A percentile compares a stretch with the other conserved stretches of the same genome.
These are phyloP conservation scores for Staurois parvus DNA, from an alignment of 2,797 vertebrate species.

Conservation along the genomic window DNA sequence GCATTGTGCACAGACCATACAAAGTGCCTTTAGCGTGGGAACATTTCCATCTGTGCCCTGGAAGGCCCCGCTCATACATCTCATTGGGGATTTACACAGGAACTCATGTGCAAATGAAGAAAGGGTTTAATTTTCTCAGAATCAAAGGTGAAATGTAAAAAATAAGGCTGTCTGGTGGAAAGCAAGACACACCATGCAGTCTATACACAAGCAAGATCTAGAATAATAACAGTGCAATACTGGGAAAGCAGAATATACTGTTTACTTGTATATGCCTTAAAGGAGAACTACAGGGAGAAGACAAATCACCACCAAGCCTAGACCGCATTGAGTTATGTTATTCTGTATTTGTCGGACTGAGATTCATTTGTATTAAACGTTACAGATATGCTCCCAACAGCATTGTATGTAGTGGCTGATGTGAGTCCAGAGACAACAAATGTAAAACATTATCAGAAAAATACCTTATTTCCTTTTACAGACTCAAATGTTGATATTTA, in stretches of 20 bases:
- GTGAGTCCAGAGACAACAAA: too few species aligned
- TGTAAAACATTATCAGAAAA: too few species aligned
- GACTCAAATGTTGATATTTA: too few species aligned
- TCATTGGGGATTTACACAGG: slow-evolving; percentile 61
- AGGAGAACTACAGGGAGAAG: neutral
- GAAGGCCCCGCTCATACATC: slow-evolving; percentile 36
- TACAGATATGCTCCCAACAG: too few species aligned
- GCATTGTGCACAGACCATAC: slow-evolving; percentile 15
- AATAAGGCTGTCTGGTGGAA: slow-evolving; percentile 45
- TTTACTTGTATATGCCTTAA: neutral
- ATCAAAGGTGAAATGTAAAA: slow-evolving; percentile 60
- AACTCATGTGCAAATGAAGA: slow-evolving; percentile 57
- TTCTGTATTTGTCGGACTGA: neutral
- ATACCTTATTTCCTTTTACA: too few species aligned
- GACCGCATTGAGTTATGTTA: neutral
- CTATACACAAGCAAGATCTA: slow-evolving; percentile 26
- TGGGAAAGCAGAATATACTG: neutral
- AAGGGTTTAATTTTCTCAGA: slow-evolving; percentile 58
- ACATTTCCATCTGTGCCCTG: slow-evolving; percentile 57
- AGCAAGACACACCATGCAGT: slow-evolving; percentile 24
- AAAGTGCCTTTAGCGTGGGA: slow-evolving; percentile 50
- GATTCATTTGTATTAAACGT: too few species aligned
- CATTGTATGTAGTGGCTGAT: too few species aligned
- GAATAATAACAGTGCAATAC: slow-evolving; percentile 9
- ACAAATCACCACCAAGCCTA: neutral